Conservation (phyloP, 1,140 invertebrate genomes). For the Mercenaria mercenaria region DNA sequence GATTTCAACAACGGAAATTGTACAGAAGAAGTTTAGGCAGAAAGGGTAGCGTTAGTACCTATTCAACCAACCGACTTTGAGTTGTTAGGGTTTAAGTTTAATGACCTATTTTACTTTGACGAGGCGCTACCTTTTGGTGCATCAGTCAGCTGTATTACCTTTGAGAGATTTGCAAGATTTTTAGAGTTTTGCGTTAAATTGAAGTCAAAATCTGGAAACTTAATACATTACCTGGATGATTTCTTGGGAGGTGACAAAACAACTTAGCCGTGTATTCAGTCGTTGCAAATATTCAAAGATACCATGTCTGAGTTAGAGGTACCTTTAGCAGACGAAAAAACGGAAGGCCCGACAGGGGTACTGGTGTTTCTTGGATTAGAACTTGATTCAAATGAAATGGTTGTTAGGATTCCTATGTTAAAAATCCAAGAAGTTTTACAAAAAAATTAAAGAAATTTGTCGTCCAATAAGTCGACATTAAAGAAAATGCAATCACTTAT, state of each 20-base stretch:
- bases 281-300: neutral
- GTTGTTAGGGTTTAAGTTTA: too few relatives aligned
- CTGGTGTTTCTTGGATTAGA: constrained; percentile 30
- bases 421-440: too few relatives aligned
- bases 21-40: too few relatives aligned
- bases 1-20: too few relatives aligned
- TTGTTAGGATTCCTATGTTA: too few relatives aligned
- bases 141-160: neutral
- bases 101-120: too few relatives aligned
- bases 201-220: neutral
- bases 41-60: too few relatives aligned
- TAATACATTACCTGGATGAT: constrained; percentile 58
- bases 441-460: neutral
- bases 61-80: too few relatives aligned
- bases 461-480: constrained; percentile 37
- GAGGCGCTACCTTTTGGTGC: too few relatives aligned
- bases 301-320: constrained; percentile 24
- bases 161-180: too few relatives aligned
- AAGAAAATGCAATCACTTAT: constrained; percentile 66
- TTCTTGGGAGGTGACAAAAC: constrained; percentile 38
- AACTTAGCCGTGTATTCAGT: too few relatives aligned
- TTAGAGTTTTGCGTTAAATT: neutral
- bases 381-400: constrained; percentile 11
- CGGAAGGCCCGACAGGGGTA: constrained; percentile 1
- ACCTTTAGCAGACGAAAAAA: constrained; percentile 44